Percentiles rank a stretch among this genome's conserved stretches.
phyloP scores from a whole-genome alignment of 2,797 vertebrate genomes.

The Rallus crepitans region DNA sequence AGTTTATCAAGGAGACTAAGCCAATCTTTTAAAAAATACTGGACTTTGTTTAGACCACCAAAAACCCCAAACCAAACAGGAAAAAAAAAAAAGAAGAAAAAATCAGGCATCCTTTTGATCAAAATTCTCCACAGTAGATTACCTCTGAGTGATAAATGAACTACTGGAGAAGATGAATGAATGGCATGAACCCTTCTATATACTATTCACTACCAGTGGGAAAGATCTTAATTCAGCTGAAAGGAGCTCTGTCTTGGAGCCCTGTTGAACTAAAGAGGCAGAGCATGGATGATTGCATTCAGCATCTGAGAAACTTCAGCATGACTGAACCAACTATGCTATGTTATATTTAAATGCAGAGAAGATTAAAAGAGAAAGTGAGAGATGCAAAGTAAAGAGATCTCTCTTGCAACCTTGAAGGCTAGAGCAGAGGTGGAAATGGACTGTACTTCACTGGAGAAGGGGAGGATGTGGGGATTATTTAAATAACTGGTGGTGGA shows the following conservation, averaged over 20 bases:
- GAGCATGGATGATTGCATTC: constrained; percentile 43
- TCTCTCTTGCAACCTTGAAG: background rate
- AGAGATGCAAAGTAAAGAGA: background rate
- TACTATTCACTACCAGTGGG: constrained; percentile 27
- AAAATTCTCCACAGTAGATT: constrained; percentile 67
- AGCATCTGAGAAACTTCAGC: constrained; percentile 30
- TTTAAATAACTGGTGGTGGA: background rate
- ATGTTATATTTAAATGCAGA: background rate
- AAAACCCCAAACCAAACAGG: background rate
- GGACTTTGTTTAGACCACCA: background rate
- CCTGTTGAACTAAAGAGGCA: constrained; percentile 33
- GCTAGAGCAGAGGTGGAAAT: background rate
- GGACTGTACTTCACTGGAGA: background rate
- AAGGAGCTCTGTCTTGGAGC: constrained; percentile 39
- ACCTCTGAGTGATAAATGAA: constrained; percentile 63
- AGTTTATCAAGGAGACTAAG: background rate
- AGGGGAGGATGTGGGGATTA: background rate
- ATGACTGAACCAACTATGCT: constrained; percentile 12
- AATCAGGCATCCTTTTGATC: constrained; percentile 10
- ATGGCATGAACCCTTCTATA: constrained; percentile 30
- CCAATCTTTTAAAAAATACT: background rate
- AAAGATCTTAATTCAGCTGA: constrained; percentile 66
- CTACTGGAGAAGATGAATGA: constrained; percentile 60
- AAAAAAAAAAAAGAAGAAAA: background rate
- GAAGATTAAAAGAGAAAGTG: background rate